Base-by-base conservation (phyloP, 2,113 vertebrate species). In the Oreotrochilus melanogaster region DNA sequence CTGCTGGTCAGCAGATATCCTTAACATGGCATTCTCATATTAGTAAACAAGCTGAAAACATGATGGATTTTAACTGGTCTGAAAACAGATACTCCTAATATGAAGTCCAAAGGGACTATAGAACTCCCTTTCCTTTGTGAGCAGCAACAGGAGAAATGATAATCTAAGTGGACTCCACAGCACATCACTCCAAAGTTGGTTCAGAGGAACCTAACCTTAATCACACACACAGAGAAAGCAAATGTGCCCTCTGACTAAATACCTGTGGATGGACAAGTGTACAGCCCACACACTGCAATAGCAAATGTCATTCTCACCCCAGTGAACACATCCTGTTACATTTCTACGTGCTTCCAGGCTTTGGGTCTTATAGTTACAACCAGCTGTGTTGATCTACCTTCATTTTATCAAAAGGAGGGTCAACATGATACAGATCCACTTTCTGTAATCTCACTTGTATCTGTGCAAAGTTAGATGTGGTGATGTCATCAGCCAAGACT, bases 11-110 rank as follows among this genome's bases (percentile, higher is more conserved):
- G 31, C 31, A 81, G 17, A 91, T 57, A 88, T 42, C 72, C 56
- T 78, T 72, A 87, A 76, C 21, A 6, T 79, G 23, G 45, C 27
- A 76, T 65, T 92, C 67, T 78, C 61, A 62, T 80, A 64, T n/a
- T 69, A 89, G 92, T 30, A 88, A 85, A 91, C n/a, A 75, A 80
- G 27, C 18, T 71, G n/a, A 50, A 96, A 95, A 79, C 39, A 62
- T 37, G 28, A 27, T 0, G 5, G n/a, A 88, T 78, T 88, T 95
- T 85, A 88, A 82, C 47, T 50, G 3, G 65, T 19, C 58, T 86
- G 86, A 94, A 75, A 93, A 71, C 2, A 96, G 28, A 80, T 54
- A 2, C 33, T 76, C 11, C 39, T 71, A 65, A 80, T 42, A 33
- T 39, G 7, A 86, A 84, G 50, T 75, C 28, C 21, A 69, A 78